Base-by-base conservation (phyloP, 2,888 invertebrate genomes). In the Dryadula phaetusa region DNA sequence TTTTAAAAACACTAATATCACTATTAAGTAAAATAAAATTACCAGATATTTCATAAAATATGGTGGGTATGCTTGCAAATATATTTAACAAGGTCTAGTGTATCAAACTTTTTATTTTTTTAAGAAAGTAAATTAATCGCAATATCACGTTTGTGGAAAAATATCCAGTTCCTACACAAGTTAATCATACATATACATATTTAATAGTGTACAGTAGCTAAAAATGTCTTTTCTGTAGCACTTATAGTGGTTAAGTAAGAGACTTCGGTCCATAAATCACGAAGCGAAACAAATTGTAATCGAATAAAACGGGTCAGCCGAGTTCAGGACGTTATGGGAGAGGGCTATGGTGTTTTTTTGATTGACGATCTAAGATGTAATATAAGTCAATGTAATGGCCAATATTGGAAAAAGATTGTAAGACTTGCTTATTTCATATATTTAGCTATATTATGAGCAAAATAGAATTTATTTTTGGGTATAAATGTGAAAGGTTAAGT, bases 221-320 rank as follows among this genome's bases (percentile, higher is more conserved):
- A 53, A 69, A 56, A 66, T 65, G 28, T 56, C n/a, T 64, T 62
- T 67, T 58, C 52, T 58, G 56, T 58, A 40, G 52, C 63, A 54
- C 58, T 67, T 46, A 46, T 54, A 67, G 62, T 40, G 62, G 67
- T 61, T 64, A 64, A 66, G 69, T 70, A 64, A 67, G 79, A 44
- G 58, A 53, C 52, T 62, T 44, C 7, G 37, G 58, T 54, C 32
- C 70, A 87, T 88, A 87, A 88, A 88, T 88, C 88, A 87, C 79
- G 71, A 44, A 75, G 73, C 78, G 79, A 77, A 82, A 83, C 86
- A 87, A 88, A 89, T 88, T 87, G 88, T 85, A 86, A 87, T 87
- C 85, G 82, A 82, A 84, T 78, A 79, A 82, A 83, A 81, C 61
- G 79, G 78, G 76, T 75, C 72, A 78, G 76, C 73, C 71, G 62